Conservation (phyloP, 2,888 invertebrate species). For the Chrysolina oricalcia region DNA sequence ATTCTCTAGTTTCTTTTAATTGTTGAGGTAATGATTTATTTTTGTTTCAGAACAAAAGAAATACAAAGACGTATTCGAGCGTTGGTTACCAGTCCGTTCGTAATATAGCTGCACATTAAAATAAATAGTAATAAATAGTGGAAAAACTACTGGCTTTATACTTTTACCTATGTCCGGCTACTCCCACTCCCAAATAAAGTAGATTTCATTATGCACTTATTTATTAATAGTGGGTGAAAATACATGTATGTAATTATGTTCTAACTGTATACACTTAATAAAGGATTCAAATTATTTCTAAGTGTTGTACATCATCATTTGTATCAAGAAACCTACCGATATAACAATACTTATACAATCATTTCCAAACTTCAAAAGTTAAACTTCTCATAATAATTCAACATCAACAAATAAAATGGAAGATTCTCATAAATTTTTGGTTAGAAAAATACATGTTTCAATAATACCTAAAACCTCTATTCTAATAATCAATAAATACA, state of each 20-base stretch:
- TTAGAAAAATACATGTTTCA: slow-evolving; percentile 70
- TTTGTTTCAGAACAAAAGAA: slow-evolving; percentile 77
- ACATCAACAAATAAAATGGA: slow-evolving; percentile 68
- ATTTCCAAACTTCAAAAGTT: slow-evolving; percentile 65
- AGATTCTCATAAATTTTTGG: slow-evolving; percentile 64
- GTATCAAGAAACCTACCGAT: slow-evolving; percentile 65
- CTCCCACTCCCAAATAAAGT: not conserved
- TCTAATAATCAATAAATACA: slow-evolving; percentile 66
- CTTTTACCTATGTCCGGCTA: not conserved
- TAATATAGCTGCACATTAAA: slow-evolving; percentile 29
- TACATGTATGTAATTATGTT: slow-evolving; percentile 64
- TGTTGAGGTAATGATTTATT: slow-evolving; percentile 8
- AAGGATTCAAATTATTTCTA: slow-evolving; percentile 65
- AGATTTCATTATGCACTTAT: slow-evolving; percentile 53
- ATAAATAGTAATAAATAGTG: slow-evolving; percentile 28
- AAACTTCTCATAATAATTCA: slow-evolving; percentile 66
- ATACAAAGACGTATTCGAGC: slow-evolving; percentile 76
- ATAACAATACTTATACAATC: slow-evolving; percentile 67
- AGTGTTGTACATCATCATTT: slow-evolving; percentile 69
- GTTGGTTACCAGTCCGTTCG: slow-evolving; percentile 81
- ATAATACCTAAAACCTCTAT: slow-evolving; percentile 68
- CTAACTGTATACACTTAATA: slow-evolving; percentile 67
- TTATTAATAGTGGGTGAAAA: slow-evolving; percentile 67
- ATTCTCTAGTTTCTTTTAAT: too few relatives aligned
- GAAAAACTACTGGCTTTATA: not conserved